Evolutionary conservation across 2,113 vertebrate species (phyloP), one percentile per base, ranked within the genome.

Genomic region (Halichoerus grypus): DNA sequence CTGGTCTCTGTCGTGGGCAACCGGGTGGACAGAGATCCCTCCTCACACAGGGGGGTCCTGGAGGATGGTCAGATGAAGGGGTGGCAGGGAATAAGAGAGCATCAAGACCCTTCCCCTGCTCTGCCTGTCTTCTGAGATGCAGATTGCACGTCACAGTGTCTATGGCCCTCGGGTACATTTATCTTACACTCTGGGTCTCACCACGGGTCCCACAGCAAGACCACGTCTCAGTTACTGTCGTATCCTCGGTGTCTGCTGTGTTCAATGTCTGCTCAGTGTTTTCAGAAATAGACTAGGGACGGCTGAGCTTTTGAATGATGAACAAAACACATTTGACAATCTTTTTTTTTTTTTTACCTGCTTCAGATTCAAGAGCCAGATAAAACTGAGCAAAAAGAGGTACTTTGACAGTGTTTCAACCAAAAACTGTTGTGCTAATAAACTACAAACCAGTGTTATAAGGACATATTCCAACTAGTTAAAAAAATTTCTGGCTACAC

Each of bases 351-450:
- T 46, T 95, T 94, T n/a, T 98, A 99, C 99, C 99, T 99, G 99
- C 99, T 97, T 99, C 98, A 88, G 99, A 99, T 98, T 99, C 99
- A 7, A 99, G 99, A 36, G 99, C 99, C 13, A 99, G 99, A 99
- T 99, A 99, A 98, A 99, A 99, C 98, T 99, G 99, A 19, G 46
- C 46, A 46, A 46, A 46, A 46, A 46, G 46, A 46, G 46, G 46
- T 46, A 7, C 46, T 46, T 46, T 46, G 46, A 46, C 46, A 46
- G 7, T 46, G 46, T 46, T 46, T 46, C 46, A 46, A 46, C 46
- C 46, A 46, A 46, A 46, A 46, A 46, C 46, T 46, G 46, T 46
- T 46, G 7, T 46, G 46, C 46, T 46, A 46, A 46, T 46, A 46
- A 46, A 46, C 46, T 46, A 46, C 46, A 46, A 46, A 46, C 46